Evolutionary conservation across 2,888 invertebrate genomes (phyloP).

Genomic region (Thymelicus lineola): DNA sequence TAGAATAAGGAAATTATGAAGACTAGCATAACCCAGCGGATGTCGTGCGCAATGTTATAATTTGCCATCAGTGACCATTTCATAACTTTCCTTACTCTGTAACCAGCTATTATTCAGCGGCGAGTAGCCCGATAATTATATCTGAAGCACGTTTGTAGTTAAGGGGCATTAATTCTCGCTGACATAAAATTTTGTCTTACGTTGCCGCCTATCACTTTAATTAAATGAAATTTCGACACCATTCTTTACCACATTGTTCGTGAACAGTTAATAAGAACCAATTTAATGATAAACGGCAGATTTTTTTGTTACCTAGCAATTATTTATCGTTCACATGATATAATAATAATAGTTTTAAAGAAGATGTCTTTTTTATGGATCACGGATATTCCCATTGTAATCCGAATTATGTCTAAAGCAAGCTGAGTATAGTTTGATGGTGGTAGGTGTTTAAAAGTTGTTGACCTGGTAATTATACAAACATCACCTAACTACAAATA

Average conservation of each 20-base stretch:
- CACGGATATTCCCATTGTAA: too few relatives aligned
- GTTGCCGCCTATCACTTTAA: conserved; percentile 14
- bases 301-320: not conserved
- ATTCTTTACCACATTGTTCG: conserved; percentile 2
- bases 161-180: conserved; percentile 27
- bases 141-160: conserved; percentile 30
- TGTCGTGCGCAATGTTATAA: conserved; percentile 17
- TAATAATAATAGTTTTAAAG: not conserved
- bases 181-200: conserved; percentile 29
- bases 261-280: not conserved
- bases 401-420: too few relatives aligned
- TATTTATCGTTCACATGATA: not conserved
- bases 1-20: conserved; percentile 11
- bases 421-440: too few relatives aligned
- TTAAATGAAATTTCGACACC: conserved; percentile 24
- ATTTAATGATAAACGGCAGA: not conserved
- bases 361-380: not conserved
- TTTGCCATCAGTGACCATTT: conserved; percentile 10
- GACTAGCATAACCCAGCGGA: not conserved
- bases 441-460: too few relatives aligned
- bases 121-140: conserved; percentile 21
- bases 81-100: conserved; percentile 23
- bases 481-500: too few relatives aligned
- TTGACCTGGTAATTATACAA: too few relatives aligned
- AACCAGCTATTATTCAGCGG: conserved; percentile 27